Base-by-base conservation (phyloP, 2,113 vertebrate genomes). In the Nerophis ophidion region DNA sequence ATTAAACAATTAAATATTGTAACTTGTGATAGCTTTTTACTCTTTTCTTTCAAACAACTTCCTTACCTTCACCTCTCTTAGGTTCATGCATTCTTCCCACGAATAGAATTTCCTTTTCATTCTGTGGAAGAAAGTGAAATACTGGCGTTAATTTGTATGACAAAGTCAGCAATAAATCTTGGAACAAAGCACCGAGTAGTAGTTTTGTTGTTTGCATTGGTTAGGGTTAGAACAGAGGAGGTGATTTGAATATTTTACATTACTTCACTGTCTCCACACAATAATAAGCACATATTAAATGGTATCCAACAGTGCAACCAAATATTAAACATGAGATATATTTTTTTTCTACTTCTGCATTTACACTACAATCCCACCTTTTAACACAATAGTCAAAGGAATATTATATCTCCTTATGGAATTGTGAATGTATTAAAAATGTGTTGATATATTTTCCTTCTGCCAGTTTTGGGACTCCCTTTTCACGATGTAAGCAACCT, bases 91-190 rank as follows among this genome's bases (percentile, higher is more conserved):
- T 81, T 99, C 96, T 65, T 99, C 96, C 97, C 97, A 99, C 3
- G 97, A 98, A 79, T 95, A 99, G 82, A 99, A 99, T 73, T 99
- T 98, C 36, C 94, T 94, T 90, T 99, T 99, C 97, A 99, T 98
- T 81, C 97, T 99, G 63, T 46, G 8, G 65, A 65, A 73, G 19
- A 80, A 58, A 42, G 33, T 33, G 36, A 71, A 59, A 60, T 5
- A 8, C 19, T 34, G 5, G 6, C 2, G 6, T 26, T 26, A 1
- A 26, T 50, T 50, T 33, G 19, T 11, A 11, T 26, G 11, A 12
- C 3, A 19, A 9, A 13, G 9, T 12, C 17, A 50, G 26, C 4
- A 19, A 26, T 10, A 50, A 5, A 40, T 7, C 14, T 54, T 35
- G 5, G 33, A 53, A 15, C 13, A 35, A 35, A 36, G 52, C 8